These are phyloP conservation scores for Acanthochromis polyacanthus DNA, from an alignment of 2,113 vertebrate species.

Conservation along the genomic window DNA sequence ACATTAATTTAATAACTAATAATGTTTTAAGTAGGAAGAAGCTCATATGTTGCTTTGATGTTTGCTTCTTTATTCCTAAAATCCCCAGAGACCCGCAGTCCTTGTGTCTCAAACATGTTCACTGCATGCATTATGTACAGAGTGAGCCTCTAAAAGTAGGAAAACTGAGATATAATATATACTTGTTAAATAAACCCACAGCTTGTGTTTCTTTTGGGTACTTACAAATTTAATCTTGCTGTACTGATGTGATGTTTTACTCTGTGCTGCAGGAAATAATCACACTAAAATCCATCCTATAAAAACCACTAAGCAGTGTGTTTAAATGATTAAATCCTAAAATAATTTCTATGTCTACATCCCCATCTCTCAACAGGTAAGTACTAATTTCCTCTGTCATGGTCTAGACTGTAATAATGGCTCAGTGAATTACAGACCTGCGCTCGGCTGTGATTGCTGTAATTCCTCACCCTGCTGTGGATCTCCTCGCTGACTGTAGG, in stretches of 20 bases:
- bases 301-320: neutral
- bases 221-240: too few species aligned
- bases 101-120: too few species aligned
- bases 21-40: too few species aligned
- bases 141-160: too few species aligned
- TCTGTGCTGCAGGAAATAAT: neutral
- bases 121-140: too few species aligned
- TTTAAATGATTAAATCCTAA: neutral
- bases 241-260: neutral
- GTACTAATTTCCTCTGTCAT: neutral
- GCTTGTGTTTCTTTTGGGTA: too few species aligned
- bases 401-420: neutral
- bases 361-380: neutral
- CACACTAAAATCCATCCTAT: neutral
- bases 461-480: slow-evolving; percentile 85
- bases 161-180: too few species aligned
- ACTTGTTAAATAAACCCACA: too few species aligned
- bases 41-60: too few species aligned
- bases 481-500: slow-evolving; percentile 88
- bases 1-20: too few species aligned
- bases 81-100: too few species aligned
- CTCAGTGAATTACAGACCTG: neutral
- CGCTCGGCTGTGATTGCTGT: neutral
- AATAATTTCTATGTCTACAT: neutral
- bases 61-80: too few species aligned